Evolutionary conservation across 2,113 vertebrate species (phyloP).

Genomic region (Oxyruncus cristatus): DNA sequence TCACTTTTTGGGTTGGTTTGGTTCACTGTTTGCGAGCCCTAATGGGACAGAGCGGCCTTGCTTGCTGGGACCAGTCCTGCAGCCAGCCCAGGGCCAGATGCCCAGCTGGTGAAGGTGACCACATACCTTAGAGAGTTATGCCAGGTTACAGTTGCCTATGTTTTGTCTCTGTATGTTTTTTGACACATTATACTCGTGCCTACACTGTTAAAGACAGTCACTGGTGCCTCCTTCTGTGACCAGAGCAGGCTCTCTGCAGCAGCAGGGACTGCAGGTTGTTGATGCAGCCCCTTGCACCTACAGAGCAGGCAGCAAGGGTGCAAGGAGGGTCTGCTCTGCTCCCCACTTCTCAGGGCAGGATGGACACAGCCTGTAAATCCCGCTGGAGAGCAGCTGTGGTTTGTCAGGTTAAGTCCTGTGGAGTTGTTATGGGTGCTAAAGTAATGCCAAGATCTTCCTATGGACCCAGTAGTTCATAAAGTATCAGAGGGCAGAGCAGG

Average conservation of each 20-base stretch:
- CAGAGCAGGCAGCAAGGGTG: neutral
- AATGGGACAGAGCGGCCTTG: neutral
- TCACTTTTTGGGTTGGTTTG: neutral
- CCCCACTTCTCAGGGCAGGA: fast-evolving
- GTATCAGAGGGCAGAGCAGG: conserved; percentile 17
- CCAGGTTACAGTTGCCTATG: neutral
- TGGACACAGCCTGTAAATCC: neutral
- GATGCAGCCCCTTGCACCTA: neutral
- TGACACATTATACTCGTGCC: neutral
- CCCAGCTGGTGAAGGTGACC: neutral
- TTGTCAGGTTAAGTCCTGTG: neutral
- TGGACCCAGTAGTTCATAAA: neutral
- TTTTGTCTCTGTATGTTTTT: neutral
- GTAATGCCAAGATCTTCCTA: neutral
- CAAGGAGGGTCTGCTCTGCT: neutral
- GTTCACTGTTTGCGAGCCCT: neutral
- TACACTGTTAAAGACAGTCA: neutral
- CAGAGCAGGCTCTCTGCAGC: neutral
- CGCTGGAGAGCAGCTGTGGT: neutral
- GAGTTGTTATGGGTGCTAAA: neutral
- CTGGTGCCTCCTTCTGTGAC: neutral
- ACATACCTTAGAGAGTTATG: neutral
- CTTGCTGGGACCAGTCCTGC: neutral
- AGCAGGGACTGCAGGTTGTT: fast-evolving
- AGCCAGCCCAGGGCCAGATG: neutral